Evolutionary conservation across 2,888 invertebrate species (phyloP), one percentile per base, ranked within the genome.

Genomic region (Resseliella maxima): DNA sequence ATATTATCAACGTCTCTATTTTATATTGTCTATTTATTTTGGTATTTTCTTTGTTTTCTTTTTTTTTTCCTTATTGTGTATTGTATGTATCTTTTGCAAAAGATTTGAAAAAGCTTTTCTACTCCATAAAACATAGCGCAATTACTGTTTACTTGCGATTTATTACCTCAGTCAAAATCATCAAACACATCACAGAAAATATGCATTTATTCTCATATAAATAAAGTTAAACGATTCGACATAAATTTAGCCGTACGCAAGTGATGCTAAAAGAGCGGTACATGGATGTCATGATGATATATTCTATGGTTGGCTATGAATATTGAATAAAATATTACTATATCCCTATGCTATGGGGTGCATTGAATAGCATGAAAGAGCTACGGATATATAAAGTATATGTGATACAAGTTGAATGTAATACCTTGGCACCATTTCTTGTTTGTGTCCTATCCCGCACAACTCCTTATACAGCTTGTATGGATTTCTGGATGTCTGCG

Each of bases 361-460:
- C n/a, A n/a, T n/a, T n/a, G n/a, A n/a, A n/a, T n/a, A n/a, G n/a
- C n/a, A n/a, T n/a, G n/a, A n/a, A n/a, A n/a, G n/a, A n/a, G n/a
- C n/a, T n/a, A n/a, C n/a, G n/a, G n/a, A n/a, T n/a, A n/a, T n/a
- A n/a, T 35, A 72, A 72, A 27, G 35, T 72, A 72, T 72, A 72
- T 72, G 35, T 15, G 27, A 72, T 24, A 72, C 72, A 72, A 38
- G 83, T 83, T 83, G 83, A 83, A 83, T 83, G 83, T 36, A 83
- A 83, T 83, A 83, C 83, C 83, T 83, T 83, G 83, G 83, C 83
- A 83, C 38, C 36, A 83, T 83, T 83, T 83, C 83, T 83, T 38
- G 36, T 72, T 27, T 27, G 27, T 72, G 72, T 72, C 35, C 31
- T 72, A 72, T 72, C 72, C 72, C 72, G 72, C 72, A 72, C 72